Conservation (phyloP, 2,888 invertebrate genomes). For the Molanna angustata region DNA sequence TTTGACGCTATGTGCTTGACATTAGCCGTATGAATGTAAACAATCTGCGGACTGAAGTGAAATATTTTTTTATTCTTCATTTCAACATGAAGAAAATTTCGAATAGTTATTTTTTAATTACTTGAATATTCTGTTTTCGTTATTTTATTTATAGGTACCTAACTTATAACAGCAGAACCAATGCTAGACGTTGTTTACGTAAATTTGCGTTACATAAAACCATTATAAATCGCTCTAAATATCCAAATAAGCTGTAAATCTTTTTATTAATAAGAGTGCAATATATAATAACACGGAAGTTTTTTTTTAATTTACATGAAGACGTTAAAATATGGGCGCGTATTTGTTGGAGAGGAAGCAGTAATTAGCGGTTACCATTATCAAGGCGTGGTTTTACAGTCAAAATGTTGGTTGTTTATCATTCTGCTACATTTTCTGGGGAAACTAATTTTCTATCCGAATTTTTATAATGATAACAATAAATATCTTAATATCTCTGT, state of each 20-base stretch:
- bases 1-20: no score
- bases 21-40: no score
- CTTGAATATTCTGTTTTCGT: no score
- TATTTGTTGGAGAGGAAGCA: slow-evolving; percentile 8
- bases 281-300: background rate
- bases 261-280: slow-evolving; percentile 14
- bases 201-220: no score
- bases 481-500: slow-evolving; percentile 20
- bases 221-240: no score
- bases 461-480: slow-evolving; percentile 23
- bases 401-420: slow-evolving; percentile 30
- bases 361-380: slow-evolving; percentile 25
- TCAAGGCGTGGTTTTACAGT: slow-evolving; percentile 22
- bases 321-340: slow-evolving; percentile 11
- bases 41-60: no score
- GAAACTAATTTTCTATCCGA: slow-evolving; percentile 24
- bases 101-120: no score
- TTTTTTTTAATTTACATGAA: slow-evolving; percentile 14
- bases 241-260: slow-evolving; percentile 4
- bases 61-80: no score
- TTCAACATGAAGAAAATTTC: no score
- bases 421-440: slow-evolving; percentile 18
- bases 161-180: no score
- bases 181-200: no score
- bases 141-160: no score